Evolutionary conservation across 2,888 invertebrate species (phyloP), one percentile per base, ranked within the genome.

Genomic region (Prostheceraeus crozeri): DNA sequence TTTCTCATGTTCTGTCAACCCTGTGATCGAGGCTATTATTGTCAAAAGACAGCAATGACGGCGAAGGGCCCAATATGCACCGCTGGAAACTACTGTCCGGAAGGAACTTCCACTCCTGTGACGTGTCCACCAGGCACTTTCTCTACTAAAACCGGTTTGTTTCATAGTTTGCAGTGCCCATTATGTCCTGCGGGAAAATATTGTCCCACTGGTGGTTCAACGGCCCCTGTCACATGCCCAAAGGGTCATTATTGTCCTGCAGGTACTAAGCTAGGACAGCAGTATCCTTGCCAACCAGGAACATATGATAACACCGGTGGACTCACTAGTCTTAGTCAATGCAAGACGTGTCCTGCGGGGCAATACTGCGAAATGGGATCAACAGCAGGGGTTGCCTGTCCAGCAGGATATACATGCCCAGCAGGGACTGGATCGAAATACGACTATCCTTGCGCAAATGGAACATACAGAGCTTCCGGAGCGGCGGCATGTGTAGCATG

Each of bases 261-360:
- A 1, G 70, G 71, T 0, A 72, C 73, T 0, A 65, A 62, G 31
- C 65, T 67, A 40, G 66, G 68, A 8, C 66, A 67, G 6, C 63
- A 71, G 56, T 70, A 63, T 64, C 68, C 70, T 3, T 73, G 73
- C 66, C 68, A 68, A 1, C 72, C 72, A 36, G 73, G 73, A 11
- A 73, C 73, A 1, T 73, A 71, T 65, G 72, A 72, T 57, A 66
- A 67, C 45, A 48, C 56, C 8, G 63, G 64, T 25, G 71, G 71
- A 23, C 61, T 66, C 35, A 63, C 62, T n/a, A 63, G 59, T 14
- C 67, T 65, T 11, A 55, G 64, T 2, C 66, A 73, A 30, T 73
- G 73, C 63, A 67, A 69, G 59, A 67, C 68, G 62, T 73, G 73
- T 56, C 69, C 68, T 10, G 70, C 69, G 65, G 73, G 73, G 71